phyloP scores from a whole-genome alignment of 1,140 invertebrate species.

The Drosophila cardini region DNA sequence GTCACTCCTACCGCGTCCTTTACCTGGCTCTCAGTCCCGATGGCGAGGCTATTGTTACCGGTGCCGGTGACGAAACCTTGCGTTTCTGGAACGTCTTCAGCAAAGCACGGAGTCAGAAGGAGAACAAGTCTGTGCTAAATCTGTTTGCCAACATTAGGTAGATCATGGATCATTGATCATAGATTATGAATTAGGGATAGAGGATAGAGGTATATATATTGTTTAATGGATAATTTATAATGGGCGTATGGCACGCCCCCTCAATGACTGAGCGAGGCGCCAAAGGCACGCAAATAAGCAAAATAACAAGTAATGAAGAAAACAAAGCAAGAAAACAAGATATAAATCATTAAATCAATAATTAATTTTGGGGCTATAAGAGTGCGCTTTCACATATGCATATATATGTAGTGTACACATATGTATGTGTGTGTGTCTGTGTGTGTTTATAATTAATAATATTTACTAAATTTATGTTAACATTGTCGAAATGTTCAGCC shows the following conservation, averaged over 20 bases:
- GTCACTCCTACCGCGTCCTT: conserved; percentile 98
- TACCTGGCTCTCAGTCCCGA: conserved; percentile 99
- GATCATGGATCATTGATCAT: conserved; percentile 13
- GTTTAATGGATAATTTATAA: too few species aligned
- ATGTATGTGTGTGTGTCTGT: conserved; percentile 3
- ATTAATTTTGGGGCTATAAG: conserved; percentile 8
- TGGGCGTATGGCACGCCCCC: neutral
- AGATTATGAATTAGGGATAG: too few species aligned
- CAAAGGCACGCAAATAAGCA: conserved; percentile 59
- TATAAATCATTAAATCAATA: conserved; percentile 8
- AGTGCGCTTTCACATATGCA: conserved; percentile 3
- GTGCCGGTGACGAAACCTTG: conserved; percentile 99
- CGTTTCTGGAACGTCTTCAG: conserved; percentile 99
- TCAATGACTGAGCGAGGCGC: conserved; percentile 68
- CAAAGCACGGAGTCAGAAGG: conserved; percentile 97
- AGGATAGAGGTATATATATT: too few species aligned
- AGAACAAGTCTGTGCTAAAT: conserved; percentile 98
- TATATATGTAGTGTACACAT: neutral
- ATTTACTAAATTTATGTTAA: conserved; percentile 44
- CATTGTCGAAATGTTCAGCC: conserved; percentile 6
- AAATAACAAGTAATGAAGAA: conserved; percentile 19
- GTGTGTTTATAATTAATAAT: conserved; percentile 32
- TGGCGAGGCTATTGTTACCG: conserved; percentile 99
- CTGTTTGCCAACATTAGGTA: conserved; percentile 90
- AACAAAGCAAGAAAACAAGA: too few species aligned